Conservation (phyloP, 2,113 vertebrate genomes). For the Stercorarius parasiticus region DNA sequence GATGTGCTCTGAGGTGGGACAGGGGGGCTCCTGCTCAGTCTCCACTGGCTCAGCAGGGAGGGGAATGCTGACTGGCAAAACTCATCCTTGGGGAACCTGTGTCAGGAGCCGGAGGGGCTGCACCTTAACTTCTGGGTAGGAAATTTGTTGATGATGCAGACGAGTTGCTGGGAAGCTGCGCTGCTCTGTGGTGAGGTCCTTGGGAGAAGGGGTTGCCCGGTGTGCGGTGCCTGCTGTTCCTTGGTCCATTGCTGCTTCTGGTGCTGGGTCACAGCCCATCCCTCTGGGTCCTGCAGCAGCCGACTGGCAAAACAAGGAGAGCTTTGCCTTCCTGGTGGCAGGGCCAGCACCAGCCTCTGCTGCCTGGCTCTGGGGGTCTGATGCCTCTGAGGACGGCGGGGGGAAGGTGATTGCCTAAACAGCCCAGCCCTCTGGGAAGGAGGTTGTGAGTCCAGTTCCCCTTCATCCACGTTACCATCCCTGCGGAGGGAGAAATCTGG, state of each 20-base stretch:
- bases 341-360: neutral
- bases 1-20: neutral
- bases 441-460: neutral
- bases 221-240: neutral
- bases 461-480: too few relatives aligned
- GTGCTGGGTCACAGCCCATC: neutral
- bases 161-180: neutral
- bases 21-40: neutral
- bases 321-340: neutral
- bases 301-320: neutral
- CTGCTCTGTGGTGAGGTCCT: neutral
- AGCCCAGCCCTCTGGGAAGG: neutral
- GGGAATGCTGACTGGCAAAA: accelerated
- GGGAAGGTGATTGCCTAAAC: neutral
- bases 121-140: neutral
- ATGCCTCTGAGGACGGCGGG: neutral
- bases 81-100: neutral
- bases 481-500: neutral
- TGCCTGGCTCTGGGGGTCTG: neutral
- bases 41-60: neutral
- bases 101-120: neutral
- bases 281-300: neutral
- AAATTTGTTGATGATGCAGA: neutral
- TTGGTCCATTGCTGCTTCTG: neutral
- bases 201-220: neutral